A percentile compares a stretch with the other conserved stretches of the same genome.
Evolutionary conservation across 2,797 vertebrate species (phyloP).

Genomic region (Lemur catta): DNA sequence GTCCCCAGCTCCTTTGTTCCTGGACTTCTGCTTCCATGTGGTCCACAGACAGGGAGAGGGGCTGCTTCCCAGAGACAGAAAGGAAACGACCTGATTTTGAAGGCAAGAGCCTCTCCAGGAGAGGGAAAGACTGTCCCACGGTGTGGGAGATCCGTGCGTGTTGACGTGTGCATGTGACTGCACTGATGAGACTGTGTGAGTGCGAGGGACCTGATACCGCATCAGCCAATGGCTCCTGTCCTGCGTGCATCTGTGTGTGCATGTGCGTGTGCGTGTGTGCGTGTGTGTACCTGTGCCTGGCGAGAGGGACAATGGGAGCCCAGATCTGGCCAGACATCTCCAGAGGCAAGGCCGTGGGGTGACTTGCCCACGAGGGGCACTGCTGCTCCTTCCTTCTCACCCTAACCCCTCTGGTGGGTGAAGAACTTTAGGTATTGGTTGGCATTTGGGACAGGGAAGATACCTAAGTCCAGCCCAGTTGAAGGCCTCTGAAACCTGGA

Average conservation of each 20-base stretch:
- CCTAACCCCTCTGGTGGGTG: not conserved
- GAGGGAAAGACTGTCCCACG: not conserved
- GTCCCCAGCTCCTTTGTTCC: not conserved
- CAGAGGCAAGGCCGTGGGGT: not conserved
- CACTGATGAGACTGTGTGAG: not conserved
- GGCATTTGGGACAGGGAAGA: not conserved
- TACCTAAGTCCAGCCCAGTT: not conserved
- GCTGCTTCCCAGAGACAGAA: not conserved
- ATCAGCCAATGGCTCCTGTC: not conserved
- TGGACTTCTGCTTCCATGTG: not conserved
- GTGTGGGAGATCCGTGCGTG: not conserved
- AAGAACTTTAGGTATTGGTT: not conserved
- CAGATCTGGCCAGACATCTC: not conserved
- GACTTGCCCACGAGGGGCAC: accelerated
- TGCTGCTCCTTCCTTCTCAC: not conserved
- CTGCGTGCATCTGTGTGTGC: not conserved
- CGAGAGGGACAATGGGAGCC: not conserved
- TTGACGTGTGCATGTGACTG: not conserved
- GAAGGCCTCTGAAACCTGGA: not conserved
- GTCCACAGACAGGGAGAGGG: not conserved
- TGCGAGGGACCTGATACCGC: not conserved
- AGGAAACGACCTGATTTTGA: not conserved
- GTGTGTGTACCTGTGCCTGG: not conserved
- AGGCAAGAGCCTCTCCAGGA: not conserved
- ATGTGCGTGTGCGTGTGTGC: not conserved